phyloP scores from a whole-genome alignment of 2,888 invertebrate species.

The Polymixis lichenea region DNA sequence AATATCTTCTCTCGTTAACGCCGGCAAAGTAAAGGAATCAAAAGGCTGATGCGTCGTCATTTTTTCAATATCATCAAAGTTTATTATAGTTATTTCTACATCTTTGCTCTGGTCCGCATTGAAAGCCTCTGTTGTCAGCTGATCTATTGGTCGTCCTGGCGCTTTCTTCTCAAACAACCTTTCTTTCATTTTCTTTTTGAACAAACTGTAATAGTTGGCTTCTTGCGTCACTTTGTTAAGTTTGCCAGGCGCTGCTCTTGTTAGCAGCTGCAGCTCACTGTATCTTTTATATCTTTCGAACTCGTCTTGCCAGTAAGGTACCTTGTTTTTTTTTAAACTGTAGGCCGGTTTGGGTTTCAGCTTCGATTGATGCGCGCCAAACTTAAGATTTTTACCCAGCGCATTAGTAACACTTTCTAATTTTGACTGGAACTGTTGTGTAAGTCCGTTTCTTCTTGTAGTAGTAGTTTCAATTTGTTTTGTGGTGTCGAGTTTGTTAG shows the following conservation, averaged over 20 bases:
- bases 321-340: background rate
- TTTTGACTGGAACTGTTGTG: background rate
- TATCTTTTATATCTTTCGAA: slow-evolving; percentile 40
- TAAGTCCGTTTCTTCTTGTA: too few relatives aligned
- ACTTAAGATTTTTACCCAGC: background rate
- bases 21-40: background rate
- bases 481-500: accelerated
- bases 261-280: background rate
- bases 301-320: background rate
- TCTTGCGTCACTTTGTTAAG: background rate
- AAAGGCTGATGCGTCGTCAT: slow-evolving; percentile 2
- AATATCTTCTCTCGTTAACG: background rate
- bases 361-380: background rate
- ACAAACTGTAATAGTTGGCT: slow-evolving; percentile 43
- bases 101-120: slow-evolving; percentile 38
- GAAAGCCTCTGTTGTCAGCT: background rate
- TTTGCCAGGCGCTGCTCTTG: slow-evolving; percentile 2
- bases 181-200: slow-evolving; percentile 43
- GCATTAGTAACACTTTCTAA: background rate
- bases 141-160: accelerated
- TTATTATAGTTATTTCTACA: slow-evolving; percentile 68
- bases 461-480: too few relatives aligned
- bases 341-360: background rate
- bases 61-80: slow-evolving; percentile 63
- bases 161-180: slow-evolving; percentile 44